Evolutionary conservation across 2,113 vertebrate species (phyloP), one percentile per base, ranked within the genome.

Genomic region (Cyprinus carpio): DNA sequence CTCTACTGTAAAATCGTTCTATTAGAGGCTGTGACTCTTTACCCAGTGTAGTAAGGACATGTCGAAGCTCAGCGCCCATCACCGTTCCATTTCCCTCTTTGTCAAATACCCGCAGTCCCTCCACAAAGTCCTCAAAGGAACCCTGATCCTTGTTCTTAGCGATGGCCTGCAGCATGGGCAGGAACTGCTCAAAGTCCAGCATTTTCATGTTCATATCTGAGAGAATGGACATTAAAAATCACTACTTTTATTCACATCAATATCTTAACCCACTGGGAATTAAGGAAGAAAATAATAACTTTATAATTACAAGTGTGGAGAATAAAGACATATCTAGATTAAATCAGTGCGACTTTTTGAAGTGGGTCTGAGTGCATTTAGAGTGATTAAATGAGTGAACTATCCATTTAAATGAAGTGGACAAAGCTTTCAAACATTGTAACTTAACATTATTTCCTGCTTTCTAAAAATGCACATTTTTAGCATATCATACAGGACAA

Each of bases 81-180:
- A 99, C 96, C 0, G 96, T 98, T 85, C 97, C 97, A 0, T 99
- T 98, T 88, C 96, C 97, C 91, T 99, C 97, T 89, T 99, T 98
- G 94, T 99, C 98, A 65, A 99, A 98, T 43, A 98, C 98, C 65
- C 96, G 91, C 58, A 99, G 94, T 67, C 98, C 98, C 92, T 99
- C 97, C 0, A 97, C 96, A 4, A 97, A 98, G 85, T 98, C 98
- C 90, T 99, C 97, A 29, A 97, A 96, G 76, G 95, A 97, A 76
- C 97, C 97, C 91, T 97, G 97, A 91, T 99, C 98, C 93, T 98
- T 98, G 94, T 98, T 98, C 93, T 98, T 99, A 81, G 96, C 96
- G 40, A 99, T 96, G 7, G 97, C 96, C 71, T 98, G 97, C 91
- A 98, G 95, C 97, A 98, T 99, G 84, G 98, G 98, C 91, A 99